Conservation (phyloP, 2,797 vertebrate species). For the Clangula hyemalis region DNA sequence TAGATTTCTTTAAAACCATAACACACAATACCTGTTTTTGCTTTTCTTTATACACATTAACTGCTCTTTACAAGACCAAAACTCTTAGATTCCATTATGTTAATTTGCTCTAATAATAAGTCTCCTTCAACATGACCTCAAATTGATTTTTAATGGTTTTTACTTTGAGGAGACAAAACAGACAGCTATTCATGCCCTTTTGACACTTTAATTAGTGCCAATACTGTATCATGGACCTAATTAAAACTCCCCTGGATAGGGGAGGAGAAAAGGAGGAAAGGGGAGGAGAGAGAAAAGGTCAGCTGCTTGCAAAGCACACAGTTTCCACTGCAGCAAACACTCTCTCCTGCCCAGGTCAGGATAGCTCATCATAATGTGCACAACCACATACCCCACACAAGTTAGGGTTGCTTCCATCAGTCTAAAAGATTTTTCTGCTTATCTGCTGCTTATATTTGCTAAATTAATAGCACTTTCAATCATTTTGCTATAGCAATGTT, state of each 20-base stretch:
- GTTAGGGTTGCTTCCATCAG: fast-evolving
- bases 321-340: slow-evolving; percentile 10
- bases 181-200: slow-evolving; percentile 41
- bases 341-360: background rate
- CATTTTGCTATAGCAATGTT: background rate
- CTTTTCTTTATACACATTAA: slow-evolving; percentile 5
- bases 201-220: slow-evolving; percentile 54
- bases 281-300: slow-evolving; percentile 11
- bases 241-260: background rate
- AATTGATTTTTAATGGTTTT: slow-evolving; percentile 69
- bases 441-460: background rate
- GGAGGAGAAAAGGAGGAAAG: background rate
- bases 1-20: background rate
- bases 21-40: background rate
- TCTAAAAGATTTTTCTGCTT: background rate
- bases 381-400: background rate
- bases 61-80: background rate
- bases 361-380: background rate
- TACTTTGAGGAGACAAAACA: slow-evolving; percentile 67
- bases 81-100: slow-evolving; percentile 50
- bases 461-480: background rate
- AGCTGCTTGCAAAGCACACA: background rate
- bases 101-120: slow-evolving; percentile 58
- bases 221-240: slow-evolving; percentile 38
- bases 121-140: slow-evolving; percentile 53